A percentile compares a stretch with the other conserved stretches of the same genome.
Conservation (phyloP, 2,113 vertebrate genomes). For the Pipra filicauda region DNA sequence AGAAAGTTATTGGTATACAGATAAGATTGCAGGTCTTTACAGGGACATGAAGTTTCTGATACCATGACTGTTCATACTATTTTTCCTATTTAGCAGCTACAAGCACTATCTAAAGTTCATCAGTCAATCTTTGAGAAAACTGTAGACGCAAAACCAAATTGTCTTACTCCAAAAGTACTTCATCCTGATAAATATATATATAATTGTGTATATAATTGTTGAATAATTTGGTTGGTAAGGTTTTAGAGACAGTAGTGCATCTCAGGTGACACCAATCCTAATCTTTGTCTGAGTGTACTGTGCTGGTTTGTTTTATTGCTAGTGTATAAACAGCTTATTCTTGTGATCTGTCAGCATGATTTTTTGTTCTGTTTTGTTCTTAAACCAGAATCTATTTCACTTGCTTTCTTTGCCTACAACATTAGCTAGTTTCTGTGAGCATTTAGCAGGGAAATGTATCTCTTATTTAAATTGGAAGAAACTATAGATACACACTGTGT, state of each 20-base stretch:
- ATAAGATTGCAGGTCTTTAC: background rate
- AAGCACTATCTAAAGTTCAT: background rate
- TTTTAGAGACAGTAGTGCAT: background rate
- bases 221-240: background rate
- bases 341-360: background rate
- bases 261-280: background rate
- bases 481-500: background rate
- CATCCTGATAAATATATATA: background rate
- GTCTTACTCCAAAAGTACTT: background rate
- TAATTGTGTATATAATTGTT: background rate
- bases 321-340: background rate
- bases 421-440: constrained; percentile 11
- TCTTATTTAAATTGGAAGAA: constrained; percentile 41
- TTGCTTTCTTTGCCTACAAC: constrained; percentile 16
- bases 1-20: background rate
- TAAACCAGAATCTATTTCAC: background rate
- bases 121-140: background rate
- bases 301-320: background rate
- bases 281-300: background rate
- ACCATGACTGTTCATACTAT: background rate
- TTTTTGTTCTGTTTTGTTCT: background rate
- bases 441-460: constrained; percentile 22
- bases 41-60: background rate
- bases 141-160: background rate
- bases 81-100: background rate